phyloP scores from a whole-genome alignment of 2,113 vertebrate genomes.

The Onychostruthus taczanowskii region DNA sequence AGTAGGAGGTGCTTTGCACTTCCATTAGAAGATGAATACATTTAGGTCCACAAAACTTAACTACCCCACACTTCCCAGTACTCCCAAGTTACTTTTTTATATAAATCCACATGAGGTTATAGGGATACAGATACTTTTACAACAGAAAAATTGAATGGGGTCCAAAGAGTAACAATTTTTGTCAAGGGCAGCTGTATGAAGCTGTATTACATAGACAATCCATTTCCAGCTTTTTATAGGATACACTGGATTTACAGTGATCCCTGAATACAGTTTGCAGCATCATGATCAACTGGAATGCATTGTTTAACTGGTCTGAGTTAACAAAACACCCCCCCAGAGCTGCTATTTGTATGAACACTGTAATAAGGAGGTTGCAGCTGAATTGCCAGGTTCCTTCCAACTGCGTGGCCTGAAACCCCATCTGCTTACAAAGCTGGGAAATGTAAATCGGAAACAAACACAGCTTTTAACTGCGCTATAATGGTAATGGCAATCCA shows the following conservation, averaged over 20 bases:
- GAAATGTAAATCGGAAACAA: slow-evolving; percentile 68
- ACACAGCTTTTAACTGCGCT: slow-evolving; percentile 66
- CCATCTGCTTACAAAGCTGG: slow-evolving; percentile 47
- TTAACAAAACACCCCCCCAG: not conserved
- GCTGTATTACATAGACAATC: not conserved
- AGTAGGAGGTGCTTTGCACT: not conserved
- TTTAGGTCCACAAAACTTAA: not conserved
- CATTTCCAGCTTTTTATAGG: not conserved
- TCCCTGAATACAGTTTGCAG: not conserved
- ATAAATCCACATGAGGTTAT: not conserved
- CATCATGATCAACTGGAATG: not conserved
- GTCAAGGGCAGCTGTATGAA: not conserved
- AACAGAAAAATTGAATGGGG: not conserved
- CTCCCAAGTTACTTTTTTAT: not conserved
- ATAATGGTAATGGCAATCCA: slow-evolving; percentile 75
- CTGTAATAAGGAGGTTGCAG: slow-evolving; percentile 8
- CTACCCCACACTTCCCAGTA: not conserved
- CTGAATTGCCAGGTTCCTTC: slow-evolving; percentile 18
- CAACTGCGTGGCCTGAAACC: not conserved
- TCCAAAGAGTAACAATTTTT: not conserved
- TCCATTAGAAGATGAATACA: not conserved
- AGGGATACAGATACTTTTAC: not conserved
- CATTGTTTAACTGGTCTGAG: not conserved
- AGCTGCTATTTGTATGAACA: not conserved
- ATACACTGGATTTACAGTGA: not conserved